Base-by-base conservation (phyloP, 1,140 invertebrate species). In the Lepidotrigona ventralis region DNA sequence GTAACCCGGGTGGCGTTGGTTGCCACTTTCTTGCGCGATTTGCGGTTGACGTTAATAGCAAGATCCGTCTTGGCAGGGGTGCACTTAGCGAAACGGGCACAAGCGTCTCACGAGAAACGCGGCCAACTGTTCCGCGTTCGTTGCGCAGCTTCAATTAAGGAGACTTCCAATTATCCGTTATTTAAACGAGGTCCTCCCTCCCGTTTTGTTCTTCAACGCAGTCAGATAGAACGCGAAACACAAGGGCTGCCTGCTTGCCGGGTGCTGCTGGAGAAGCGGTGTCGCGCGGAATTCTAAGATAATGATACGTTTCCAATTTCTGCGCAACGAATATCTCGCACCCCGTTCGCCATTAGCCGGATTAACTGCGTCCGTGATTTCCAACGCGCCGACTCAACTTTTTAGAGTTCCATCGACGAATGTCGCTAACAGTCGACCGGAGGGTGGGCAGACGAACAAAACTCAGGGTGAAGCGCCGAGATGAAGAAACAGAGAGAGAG, bases 111-210 rank as follows among this genome's bases (percentile, higher is more conserved):
- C 68, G 79, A 75, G 71, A 90, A 91, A 90, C 91, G 85, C 87
- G 87, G 85, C 86, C 87, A 87, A 89, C 85, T 84, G 85, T 90
- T 88, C 88, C 85, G 85, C 80, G 86, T 86, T 89, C 88, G 79
- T 79, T 76, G 84, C 86, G 85, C 86, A 78, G 85, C 89, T 92
- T 92, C 90, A 92, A 92, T 92, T 92, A 93, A 92, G 90, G 88
- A 87, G 86, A 86, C 90, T 90, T 86, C 90, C 89, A 91, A 92
- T 92, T 92, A 92, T 92, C 89, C 86, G 90, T 91, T 92, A 92
- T 92, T 92, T 92, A 93, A 92, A 92, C 91, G 90, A 93, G 87
- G 75, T 81, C 82, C 70, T 71, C 63, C 76, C 81, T 76, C 64
- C 39, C 72, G 83, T 81, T 84, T 84, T 74, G 79, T 84, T 70